Percentiles rank a stretch among this genome's conserved stretches.
phyloP scores from a whole-genome alignment of 1,140 invertebrate genomes.

The Drosophila lacteicornis region DNA sequence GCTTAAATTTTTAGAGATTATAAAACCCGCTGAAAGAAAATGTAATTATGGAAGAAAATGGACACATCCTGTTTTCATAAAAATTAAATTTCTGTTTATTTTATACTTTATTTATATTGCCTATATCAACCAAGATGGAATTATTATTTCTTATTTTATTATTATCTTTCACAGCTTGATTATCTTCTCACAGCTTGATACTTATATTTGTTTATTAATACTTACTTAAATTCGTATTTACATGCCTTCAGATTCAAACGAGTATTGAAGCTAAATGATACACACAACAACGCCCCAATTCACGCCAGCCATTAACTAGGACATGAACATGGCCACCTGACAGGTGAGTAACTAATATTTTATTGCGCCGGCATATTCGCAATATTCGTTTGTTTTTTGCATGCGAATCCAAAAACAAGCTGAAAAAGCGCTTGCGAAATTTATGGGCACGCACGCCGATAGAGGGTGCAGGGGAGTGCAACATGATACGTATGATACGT shows the following conservation, averaged over 20 bases:
- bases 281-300: slow-evolving; percentile 7
- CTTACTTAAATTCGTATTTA: neutral
- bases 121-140: neutral
- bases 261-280: neutral
- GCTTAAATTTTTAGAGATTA: no score
- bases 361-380: slow-evolving; percentile 3
- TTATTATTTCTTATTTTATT: no score
- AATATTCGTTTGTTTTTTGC: slow-evolving; percentile 28
- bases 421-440: slow-evolving; percentile 42
- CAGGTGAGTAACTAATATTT: slow-evolving; percentile 26
- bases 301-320: slow-evolving; percentile 1
- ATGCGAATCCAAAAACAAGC: slow-evolving; percentile 5
- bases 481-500: slow-evolving; percentile 20
- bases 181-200: neutral
- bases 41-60: no score
- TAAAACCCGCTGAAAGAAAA: no score
- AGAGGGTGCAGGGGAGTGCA: slow-evolving; percentile 4
- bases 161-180: no score
- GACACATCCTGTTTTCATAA: neutral
- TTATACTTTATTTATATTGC: neutral
- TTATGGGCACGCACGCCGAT: slow-evolving; percentile 48
- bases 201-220: neutral
- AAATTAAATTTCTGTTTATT: neutral
- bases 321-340: slow-evolving; percentile 3
- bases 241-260: neutral